Conservation (phyloP, 2,797 vertebrate genomes). For the Leuciscus waleckii region DNA sequence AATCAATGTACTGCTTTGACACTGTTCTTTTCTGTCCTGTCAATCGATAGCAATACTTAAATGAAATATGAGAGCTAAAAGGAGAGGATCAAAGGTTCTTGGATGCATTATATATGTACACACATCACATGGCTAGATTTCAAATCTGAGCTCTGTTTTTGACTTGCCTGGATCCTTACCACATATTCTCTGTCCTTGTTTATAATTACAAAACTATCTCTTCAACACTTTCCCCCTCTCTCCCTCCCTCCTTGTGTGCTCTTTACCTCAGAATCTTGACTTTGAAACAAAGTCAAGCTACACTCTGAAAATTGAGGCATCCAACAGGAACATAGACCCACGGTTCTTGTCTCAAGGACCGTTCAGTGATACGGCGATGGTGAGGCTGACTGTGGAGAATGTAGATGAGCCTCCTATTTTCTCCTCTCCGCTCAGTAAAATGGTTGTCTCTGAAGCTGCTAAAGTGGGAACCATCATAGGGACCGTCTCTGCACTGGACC, state of each 20-base stretch:
- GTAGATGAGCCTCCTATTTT: slow-evolving; percentile 87
- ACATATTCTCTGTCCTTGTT: slow-evolving; percentile 28
- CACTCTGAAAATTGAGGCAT: slow-evolving; percentile 84
- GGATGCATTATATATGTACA: slow-evolving; percentile 23
- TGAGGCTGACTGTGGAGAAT: slow-evolving; percentile 86
- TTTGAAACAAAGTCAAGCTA: slow-evolving; percentile 89
- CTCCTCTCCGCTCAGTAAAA: slow-evolving; percentile 78
- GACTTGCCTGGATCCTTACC: slow-evolving; percentile 13
- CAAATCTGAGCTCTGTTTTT: slow-evolving; percentile 32
- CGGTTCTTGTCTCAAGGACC: slow-evolving; percentile 84
- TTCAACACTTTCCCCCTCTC: background rate
- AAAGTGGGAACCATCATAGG: slow-evolving; percentile 85
- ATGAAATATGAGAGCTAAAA: slow-evolving; percentile 43
- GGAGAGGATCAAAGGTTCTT: slow-evolving; percentile 32
- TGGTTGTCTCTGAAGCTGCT: slow-evolving; percentile 87
- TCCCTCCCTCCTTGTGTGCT: background rate
- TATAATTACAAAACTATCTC: slow-evolving; percentile 30
- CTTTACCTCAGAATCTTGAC: slow-evolving; percentile 80
- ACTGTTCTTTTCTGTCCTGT: slow-evolving; percentile 34
- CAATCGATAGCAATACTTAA: slow-evolving; percentile 41
- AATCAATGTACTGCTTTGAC: slow-evolving; percentile 53
- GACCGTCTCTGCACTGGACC: slow-evolving; percentile 85
- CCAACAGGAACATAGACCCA: slow-evolving; percentile 83
- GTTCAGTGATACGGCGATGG: slow-evolving; percentile 84
- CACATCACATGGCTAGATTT: slow-evolving; percentile 22